Evolutionary conservation across 2,113 vertebrate species (phyloP), one percentile per base, ranked within the genome.

Genomic region (Synodontis membranacea): DNA sequence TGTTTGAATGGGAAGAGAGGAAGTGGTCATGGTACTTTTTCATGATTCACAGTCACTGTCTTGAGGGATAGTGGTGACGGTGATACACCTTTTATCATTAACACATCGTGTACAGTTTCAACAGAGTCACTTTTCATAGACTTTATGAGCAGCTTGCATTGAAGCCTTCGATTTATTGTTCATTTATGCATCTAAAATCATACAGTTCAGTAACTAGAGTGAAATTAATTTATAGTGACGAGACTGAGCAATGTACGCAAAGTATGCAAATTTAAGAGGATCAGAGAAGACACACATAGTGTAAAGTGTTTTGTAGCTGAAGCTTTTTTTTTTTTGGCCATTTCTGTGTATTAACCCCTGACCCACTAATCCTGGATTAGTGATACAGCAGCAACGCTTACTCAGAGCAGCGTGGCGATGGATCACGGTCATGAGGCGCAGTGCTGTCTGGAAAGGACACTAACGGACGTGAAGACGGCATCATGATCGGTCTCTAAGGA

Each of bases 401-500:
- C 60, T 89, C 80, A 86, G 56, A 88, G 56, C 31, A 56, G 48
- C 58, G n/a, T 60, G 85, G 6, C 3, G 6, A 42, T 88, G 86
- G 28, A 21, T 89, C 88, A 89, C 42, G 50, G 82, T 85, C 86
- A 75, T 85, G 72, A 54, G 70, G 37, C 19, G 11, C 37, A 37
- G 50, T 11, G 44, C 31, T 78, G 86, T 86, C 88, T 89, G 80
- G 86, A 87, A 87, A 75, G 12, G 25, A 46, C 80, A 80, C 70
- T 64, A 84, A 75, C 54, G 83, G 34, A 46, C n/a, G 34, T 44
- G 23, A 54, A 60, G 17, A 46, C 25, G 34, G 48, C 56, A 76
- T 75, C 44, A 81, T 1, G 44, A 80, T 84, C 31, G 46, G 62
- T 1, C 80, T 70, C 19, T n/a, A n/a, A 39, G 50, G 54, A 64